Percentiles rank a stretch among this genome's conserved stretches.
phyloP scores from a whole-genome alignment of 2,797 vertebrate genomes.

The Phataginus tricuspis region DNA sequence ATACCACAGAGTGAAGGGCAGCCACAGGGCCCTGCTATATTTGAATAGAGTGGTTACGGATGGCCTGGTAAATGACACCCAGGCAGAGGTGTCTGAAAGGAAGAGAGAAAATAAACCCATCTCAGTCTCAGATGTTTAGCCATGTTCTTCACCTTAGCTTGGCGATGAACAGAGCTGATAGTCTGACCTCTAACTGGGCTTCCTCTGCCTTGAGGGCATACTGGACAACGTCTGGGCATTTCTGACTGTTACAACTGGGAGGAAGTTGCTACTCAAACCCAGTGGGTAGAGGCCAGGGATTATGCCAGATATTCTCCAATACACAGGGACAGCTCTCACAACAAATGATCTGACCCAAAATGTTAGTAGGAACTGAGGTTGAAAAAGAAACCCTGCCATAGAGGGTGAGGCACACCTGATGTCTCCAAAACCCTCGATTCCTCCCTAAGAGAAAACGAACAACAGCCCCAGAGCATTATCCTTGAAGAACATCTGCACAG shows the following conservation, averaged over 20 bases:
- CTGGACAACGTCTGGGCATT: background rate
- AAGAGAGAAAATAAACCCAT: background rate
- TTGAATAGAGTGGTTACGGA: background rate
- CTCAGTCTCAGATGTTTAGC: background rate
- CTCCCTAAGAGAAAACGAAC: background rate
- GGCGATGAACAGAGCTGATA: background rate
- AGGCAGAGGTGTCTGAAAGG: background rate
- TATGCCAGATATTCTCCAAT: background rate
- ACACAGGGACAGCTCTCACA: background rate
- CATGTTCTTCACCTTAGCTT: background rate
- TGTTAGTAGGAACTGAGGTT: background rate
- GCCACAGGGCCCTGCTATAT: background rate
- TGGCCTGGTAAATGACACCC: background rate
- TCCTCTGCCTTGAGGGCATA: background rate
- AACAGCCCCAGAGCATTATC: background rate
- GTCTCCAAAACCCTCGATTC: background rate
- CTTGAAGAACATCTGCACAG: background rate
- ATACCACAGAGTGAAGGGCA: background rate
- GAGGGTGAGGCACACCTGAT: background rate
- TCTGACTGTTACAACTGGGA: background rate
- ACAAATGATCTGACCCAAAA: background rate
- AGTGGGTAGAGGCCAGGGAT: background rate
- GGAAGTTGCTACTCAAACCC: background rate
- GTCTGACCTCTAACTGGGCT: background rate
- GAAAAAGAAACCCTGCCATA: background rate